Evolutionary conservation across 2,113 vertebrate species (phyloP).

Genomic region (Bos javanicus): DNA sequence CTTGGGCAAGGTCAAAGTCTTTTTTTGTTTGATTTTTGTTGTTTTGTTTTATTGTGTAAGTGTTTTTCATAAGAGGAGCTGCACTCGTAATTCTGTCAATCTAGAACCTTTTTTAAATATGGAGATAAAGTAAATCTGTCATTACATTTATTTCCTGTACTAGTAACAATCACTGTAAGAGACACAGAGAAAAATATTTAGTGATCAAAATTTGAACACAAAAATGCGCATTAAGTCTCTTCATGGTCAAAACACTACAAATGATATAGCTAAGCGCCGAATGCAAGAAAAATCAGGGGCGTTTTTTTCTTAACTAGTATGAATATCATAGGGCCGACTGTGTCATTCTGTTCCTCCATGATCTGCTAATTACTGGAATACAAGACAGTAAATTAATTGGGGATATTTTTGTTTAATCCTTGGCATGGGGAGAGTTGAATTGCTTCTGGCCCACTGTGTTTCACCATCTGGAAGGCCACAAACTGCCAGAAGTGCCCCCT

Average conservation of each 20-base stretch:
- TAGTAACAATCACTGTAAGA: background rate
- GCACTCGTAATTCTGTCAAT: background rate
- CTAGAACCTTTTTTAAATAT: background rate
- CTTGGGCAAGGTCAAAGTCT: background rate
- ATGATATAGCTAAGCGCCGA: background rate
- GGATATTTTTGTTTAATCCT: background rate
- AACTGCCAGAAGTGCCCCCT: conserved; percentile 1
- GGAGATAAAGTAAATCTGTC: background rate
- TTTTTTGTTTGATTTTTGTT: background rate
- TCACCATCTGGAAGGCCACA: conserved; percentile 23
- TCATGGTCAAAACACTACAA: background rate
- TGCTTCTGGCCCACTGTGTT: background rate
- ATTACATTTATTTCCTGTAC: background rate
- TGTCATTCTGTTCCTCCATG: fast-evolving
- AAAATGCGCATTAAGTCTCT: background rate
- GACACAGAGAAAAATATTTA: background rate
- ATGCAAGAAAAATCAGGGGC: background rate
- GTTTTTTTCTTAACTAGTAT: background rate
- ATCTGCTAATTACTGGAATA: background rate
- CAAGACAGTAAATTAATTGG: background rate
- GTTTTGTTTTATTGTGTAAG: background rate
- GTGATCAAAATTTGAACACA: background rate
- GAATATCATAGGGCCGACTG: background rate
- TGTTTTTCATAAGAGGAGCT: background rate
- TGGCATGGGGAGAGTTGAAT: background rate